Percentiles rank a stretch among this genome's conserved stretches.
These are phyloP conservation scores for Nephrotoma flavescens DNA, from an alignment of 2,888 invertebrate genomes.

Conservation along the genomic window DNA sequence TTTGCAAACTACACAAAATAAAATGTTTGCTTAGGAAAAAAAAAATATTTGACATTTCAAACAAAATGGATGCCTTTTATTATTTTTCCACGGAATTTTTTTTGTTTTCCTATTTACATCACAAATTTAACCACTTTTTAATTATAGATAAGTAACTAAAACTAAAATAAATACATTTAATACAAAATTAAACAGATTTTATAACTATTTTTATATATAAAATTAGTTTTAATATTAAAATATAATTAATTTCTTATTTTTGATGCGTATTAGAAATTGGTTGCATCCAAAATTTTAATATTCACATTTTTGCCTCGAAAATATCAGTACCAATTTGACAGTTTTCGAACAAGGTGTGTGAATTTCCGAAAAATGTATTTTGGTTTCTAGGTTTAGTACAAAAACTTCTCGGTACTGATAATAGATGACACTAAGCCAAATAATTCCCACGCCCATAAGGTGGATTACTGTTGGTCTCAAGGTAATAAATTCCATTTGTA, in stretches of 20 bases:
- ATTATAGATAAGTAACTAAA: neutral
- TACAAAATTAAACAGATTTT: neutral
- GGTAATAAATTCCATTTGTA: slow-evolving; percentile 21
- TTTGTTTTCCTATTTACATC: neutral
- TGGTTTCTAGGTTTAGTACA: neutral
- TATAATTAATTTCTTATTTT: neutral
- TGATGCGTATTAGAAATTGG: slow-evolving; percentile 4
- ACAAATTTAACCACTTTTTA: neutral
- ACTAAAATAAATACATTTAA: neutral
- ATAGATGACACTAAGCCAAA: neutral
- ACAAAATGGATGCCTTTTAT: slow-evolving; percentile 1
- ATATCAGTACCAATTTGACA: neutral
- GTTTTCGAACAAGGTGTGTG: neutral
- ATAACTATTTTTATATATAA: neutral
- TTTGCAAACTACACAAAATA: slow-evolving; percentile 3
- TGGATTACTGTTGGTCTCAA: slow-evolving; percentile 24
- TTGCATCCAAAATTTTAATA: neutral
- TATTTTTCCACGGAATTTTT: neutral
- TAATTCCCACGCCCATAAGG: slow-evolving; percentile 20
- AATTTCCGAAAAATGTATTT: slow-evolving; percentile 3
- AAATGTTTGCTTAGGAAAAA: slow-evolving; percentile 2
- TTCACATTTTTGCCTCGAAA: neutral
- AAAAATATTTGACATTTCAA: neutral
- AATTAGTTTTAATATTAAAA: neutral
- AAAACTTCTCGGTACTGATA: neutral